phyloP scores from a whole-genome alignment of 2,888 invertebrate species.

The Eutolmus rufibarbis region DNA sequence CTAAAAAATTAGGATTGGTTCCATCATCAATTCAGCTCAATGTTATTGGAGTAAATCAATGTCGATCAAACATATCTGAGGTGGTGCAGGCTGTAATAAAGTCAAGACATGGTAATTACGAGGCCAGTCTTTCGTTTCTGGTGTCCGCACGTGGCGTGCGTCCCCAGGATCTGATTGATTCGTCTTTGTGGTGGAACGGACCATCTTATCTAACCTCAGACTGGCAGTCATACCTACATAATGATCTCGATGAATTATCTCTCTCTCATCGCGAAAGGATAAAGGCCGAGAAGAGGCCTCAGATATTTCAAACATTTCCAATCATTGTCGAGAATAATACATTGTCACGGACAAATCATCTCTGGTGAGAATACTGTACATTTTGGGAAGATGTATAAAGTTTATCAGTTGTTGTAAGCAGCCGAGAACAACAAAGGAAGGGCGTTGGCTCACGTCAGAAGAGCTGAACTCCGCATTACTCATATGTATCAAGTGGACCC shows the following conservation, averaged over 20 bases:
- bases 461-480: not conserved
- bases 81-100: too few relatives aligned
- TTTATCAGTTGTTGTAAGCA: not conserved
- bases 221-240: not conserved
- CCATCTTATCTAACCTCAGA: not conserved
- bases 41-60: too few relatives aligned
- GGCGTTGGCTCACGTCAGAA: not conserved
- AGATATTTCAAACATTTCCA: not conserved
- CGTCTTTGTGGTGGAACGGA: not conserved
- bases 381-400: not conserved
- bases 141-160: not conserved
- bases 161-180: not conserved
- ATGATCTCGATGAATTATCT: not conserved
- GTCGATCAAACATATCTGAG: too few relatives aligned
- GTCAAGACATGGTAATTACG: too few relatives aligned
- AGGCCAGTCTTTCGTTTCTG: too few relatives aligned
- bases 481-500: not conserved
- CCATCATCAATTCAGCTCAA: too few relatives aligned
- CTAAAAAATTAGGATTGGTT: too few relatives aligned
- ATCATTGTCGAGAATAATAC: not conserved
- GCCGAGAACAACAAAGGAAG: not conserved
- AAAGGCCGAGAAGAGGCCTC: not conserved
- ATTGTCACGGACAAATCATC: not conserved
- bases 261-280: too few relatives aligned
- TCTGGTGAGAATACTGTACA: not conserved